Evolutionary conservation across 2,888 invertebrate species (phyloP).

Genomic region (Formica aserva): DNA sequence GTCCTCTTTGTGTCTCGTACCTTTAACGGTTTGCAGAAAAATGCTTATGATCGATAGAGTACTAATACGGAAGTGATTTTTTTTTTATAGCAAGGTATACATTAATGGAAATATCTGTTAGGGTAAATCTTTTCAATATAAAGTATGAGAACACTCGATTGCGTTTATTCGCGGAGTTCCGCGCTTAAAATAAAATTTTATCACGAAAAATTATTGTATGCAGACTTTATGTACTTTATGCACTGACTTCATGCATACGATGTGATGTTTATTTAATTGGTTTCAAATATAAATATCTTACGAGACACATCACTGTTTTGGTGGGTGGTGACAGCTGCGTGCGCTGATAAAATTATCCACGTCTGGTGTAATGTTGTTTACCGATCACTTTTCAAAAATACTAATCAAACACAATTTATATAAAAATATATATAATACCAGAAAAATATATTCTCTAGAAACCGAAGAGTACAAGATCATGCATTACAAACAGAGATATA

Average conservation of each 20-base stretch:
- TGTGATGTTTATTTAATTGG: slow-evolving; percentile 1
- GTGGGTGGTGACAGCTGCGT: slow-evolving; percentile 25
- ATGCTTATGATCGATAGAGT: slow-evolving; percentile 22
- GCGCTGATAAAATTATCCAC: slow-evolving; percentile 36
- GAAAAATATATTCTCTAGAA: neutral
- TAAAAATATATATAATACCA: neutral
- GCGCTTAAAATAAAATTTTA: slow-evolving; percentile 10
- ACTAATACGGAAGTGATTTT: slow-evolving; percentile 31
- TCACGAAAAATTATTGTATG: neutral
- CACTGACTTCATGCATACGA: neutral
- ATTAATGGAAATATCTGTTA: slow-evolving; percentile 19
- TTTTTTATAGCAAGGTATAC: neutral
- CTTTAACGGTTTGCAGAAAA: slow-evolving; percentile 27
- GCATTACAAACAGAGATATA: neutral
- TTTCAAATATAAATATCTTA: neutral
- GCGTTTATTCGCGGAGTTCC: neutral
- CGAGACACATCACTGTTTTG: neutral
- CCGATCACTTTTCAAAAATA: slow-evolving; percentile 7
- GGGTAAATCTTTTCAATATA: slow-evolving; percentile 11
- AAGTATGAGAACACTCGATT: slow-evolving; percentile 11
- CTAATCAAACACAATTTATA: neutral
- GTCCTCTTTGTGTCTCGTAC: slow-evolving; percentile 30
- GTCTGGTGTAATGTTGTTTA: neutral
- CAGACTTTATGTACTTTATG: neutral
- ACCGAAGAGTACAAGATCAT: neutral